Evolutionary conservation across 1,140 invertebrate genomes (phyloP).

Genomic region (Procambarus virginalis): DNA sequence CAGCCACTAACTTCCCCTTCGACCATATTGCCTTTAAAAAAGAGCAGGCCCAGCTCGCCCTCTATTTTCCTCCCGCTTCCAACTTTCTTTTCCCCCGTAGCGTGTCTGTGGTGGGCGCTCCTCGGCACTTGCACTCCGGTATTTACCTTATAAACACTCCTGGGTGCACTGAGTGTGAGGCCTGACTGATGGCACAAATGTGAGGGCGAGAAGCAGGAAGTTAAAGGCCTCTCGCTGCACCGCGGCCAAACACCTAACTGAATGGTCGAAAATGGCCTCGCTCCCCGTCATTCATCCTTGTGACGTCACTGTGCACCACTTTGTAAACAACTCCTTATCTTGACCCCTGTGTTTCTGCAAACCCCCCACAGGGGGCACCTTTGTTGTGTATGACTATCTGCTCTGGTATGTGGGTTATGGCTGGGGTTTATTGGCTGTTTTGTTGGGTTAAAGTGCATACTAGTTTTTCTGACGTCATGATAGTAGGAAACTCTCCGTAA

Average conservation of each 20-base stretch:
- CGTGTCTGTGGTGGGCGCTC: neutral
- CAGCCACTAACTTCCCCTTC: neutral
- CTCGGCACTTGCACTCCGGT: neutral
- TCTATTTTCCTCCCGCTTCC: conserved; percentile 7
- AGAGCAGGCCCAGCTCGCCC: neutral
- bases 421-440: neutral
- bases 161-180: neutral
- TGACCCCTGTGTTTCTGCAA: neutral
- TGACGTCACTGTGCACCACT: conserved; percentile 8
- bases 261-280: conserved; percentile 38
- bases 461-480: neutral
- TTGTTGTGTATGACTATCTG: neutral
- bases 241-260: conserved; percentile 10
- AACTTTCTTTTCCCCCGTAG: neutral
- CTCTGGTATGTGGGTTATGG: neutral
- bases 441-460: neutral
- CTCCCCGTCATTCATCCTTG: conserved; percentile 23
- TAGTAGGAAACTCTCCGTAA: neutral
- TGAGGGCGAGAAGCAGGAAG: neutral
- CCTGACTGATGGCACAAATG: too few relatives aligned
- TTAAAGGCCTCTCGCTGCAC: neutral
- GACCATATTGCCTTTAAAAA: conserved; percentile 42
- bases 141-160: neutral
- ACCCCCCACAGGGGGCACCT: neutral
- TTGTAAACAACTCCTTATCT: conserved; percentile 22